A percentile compares a stretch with the other conserved stretches of the same genome.
These are phyloP conservation scores for Leptopilina syphax DNA, from an alignment of 2,888 invertebrate species.

Conservation along the genomic window DNA sequence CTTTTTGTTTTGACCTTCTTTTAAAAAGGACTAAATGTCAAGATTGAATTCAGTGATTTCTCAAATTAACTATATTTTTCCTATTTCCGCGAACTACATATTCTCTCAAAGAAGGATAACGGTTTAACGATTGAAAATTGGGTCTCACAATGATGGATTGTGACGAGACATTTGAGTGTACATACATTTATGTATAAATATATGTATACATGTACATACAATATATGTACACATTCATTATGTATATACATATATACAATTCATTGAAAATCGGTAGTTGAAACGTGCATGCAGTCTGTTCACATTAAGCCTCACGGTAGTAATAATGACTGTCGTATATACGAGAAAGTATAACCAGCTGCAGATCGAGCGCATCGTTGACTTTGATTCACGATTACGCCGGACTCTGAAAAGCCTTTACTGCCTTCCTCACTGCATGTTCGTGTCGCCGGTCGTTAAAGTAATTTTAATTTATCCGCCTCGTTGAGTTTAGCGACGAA, in stretches of 20 bases:
- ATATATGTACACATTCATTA: background rate
- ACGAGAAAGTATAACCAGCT: slow-evolving; percentile 40
- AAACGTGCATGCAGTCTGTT: slow-evolving; percentile 19
- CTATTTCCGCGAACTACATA: background rate
- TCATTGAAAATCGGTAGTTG: slow-evolving; percentile 36
- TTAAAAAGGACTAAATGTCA: background rate
- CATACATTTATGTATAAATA: too few species aligned
- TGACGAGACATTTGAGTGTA: slow-evolving; percentile 4
- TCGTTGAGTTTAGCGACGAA: slow-evolving; percentile 16
- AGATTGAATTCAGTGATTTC: slow-evolving; percentile 20
- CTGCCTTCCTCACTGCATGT: slow-evolving; percentile 31
- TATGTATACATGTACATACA: too few species aligned
- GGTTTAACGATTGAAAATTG: slow-evolving; percentile 14
- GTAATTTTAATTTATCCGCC: slow-evolving; percentile 34
- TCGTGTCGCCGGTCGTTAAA: slow-evolving; percentile 22
- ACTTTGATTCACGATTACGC: slow-evolving; percentile 40
- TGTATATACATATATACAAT: background rate
- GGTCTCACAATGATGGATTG: slow-evolving; percentile 25
- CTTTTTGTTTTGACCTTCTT: slow-evolving; percentile 21
- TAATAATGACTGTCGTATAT: slow-evolving; percentile 38
- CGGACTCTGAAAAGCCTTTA: slow-evolving; percentile 20
- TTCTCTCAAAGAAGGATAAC: slow-evolving; percentile 15
- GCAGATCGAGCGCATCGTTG: slow-evolving; percentile 35
- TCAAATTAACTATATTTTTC: slow-evolving; percentile 17
- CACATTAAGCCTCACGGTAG: slow-evolving; percentile 39